Percentiles rank a stretch among this genome's conserved stretches.
Conservation (phyloP, 2,797 vertebrate species). For the Trematomus bernacchii region DNA sequence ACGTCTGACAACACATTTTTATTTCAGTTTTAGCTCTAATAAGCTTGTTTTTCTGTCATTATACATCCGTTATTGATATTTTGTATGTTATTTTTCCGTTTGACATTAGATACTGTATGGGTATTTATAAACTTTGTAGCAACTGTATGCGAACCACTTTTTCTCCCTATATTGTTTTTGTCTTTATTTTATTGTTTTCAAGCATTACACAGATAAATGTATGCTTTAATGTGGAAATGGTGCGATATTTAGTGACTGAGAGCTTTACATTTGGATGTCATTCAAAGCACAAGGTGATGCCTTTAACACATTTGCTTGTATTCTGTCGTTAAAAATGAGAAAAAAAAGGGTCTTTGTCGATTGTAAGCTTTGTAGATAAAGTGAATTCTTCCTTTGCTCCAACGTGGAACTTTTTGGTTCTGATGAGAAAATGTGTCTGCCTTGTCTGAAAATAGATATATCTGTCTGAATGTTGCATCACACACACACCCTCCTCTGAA, state of each 20-base stretch:
- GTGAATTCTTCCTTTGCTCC: slow-evolving; percentile 49
- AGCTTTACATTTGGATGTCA: slow-evolving; percentile 64
- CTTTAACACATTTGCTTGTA: slow-evolving; percentile 63
- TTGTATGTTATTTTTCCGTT: slow-evolving; percentile 37
- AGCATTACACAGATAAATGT: slow-evolving; percentile 32
- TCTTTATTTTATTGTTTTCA: slow-evolving; percentile 29
- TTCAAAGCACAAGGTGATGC: slow-evolving; percentile 71
- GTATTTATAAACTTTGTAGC: slow-evolving; percentile 59
- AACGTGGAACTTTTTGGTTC: slow-evolving; percentile 61
- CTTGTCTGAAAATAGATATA: slow-evolving; percentile 68
- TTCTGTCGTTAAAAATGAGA: slow-evolving; percentile 49
- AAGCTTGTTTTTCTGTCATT: slow-evolving; percentile 35
- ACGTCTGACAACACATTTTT: slow-evolving; percentile 25
- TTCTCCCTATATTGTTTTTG: slow-evolving; percentile 15
- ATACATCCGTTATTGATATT: slow-evolving; percentile 45
- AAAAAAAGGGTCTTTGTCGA: slow-evolving; percentile 43
- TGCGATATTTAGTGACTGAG: slow-evolving; percentile 47
- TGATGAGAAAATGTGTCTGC: slow-evolving; percentile 60
- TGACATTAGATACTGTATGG: slow-evolving; percentile 50
- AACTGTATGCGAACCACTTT: slow-evolving; percentile 31
- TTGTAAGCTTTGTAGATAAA: slow-evolving; percentile 66
- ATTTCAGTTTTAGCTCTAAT: slow-evolving; percentile 19
- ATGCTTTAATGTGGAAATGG: slow-evolving; percentile 41
- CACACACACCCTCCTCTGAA: slow-evolving; percentile 44
- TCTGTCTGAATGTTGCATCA: slow-evolving; percentile 70